Conservation (phyloP, 2,888 invertebrate genomes). For the Caenorhabditis sinica region DNA sequence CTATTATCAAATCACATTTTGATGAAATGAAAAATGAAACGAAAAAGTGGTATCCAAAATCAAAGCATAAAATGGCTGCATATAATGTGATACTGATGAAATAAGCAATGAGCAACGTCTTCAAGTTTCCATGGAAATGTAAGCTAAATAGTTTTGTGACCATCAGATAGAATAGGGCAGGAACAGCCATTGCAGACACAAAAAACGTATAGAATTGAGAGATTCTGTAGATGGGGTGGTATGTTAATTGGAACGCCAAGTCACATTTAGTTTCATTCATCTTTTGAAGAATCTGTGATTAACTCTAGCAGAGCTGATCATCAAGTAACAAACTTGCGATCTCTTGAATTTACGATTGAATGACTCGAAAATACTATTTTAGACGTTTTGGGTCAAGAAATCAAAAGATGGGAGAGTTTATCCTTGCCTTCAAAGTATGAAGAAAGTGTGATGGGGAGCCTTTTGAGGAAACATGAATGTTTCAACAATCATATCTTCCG, state of each 20-base stretch:
- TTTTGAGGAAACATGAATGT: too few species aligned
- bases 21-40: constrained; percentile 22
- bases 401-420: neutral
- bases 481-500: too few species aligned
- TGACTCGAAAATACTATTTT: neutral
- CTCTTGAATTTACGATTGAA: neutral
- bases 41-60: constrained; percentile 32
- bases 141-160: neutral
- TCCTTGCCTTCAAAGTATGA: too few species aligned
- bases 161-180: constrained; percentile 11
- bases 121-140: constrained; percentile 33
- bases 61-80: constrained; percentile 11
- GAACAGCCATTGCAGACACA: constrained; percentile 1
- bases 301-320: neutral
- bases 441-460: too few species aligned
- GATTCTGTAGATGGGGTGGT: constrained; percentile 10
- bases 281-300: neutral
- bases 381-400: neutral
- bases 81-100: constrained; percentile 26
- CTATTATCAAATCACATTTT: constrained; percentile 37
- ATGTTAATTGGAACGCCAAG: constrained; percentile 16
- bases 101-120: constrained; percentile 1
- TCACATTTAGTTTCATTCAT: constrained; percentile 26
- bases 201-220: constrained; percentile 31
- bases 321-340: too few species aligned